phyloP scores from a whole-genome alignment of 2,797 vertebrate species.

The Passerculus sandwichensis region DNA sequence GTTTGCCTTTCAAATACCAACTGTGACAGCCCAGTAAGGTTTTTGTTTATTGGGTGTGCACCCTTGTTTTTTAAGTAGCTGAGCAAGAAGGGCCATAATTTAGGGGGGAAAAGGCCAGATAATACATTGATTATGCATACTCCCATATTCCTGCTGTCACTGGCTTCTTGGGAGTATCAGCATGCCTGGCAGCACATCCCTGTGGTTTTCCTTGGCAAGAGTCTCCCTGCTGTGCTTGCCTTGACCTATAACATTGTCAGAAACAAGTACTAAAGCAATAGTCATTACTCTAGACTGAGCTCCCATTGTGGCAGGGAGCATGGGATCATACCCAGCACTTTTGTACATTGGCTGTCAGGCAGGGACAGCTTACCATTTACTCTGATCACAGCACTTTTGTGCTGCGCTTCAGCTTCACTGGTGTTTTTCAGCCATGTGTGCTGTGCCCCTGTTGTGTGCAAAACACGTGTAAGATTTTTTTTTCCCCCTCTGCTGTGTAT shows the following conservation, averaged over 20 bases:
- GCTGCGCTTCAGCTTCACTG: background rate
- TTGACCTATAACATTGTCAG: constrained; percentile 5
- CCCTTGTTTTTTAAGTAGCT: background rate
- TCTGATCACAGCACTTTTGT: background rate
- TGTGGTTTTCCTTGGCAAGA: constrained; percentile 48
- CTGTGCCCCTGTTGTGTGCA: background rate
- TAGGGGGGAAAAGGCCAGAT: background rate
- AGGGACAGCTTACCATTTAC: background rate
- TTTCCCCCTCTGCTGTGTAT: background rate
- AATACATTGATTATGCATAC: background rate
- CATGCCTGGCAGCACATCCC: constrained; percentile 16
- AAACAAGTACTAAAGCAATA: constrained; percentile 29
- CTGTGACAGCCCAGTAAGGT: background rate
- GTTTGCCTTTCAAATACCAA: background rate
- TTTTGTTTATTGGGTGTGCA: background rate
- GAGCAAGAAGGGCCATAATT: background rate
- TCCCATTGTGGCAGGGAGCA: constrained; percentile 11
- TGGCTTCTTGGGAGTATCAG: background rate
- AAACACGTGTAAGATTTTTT: background rate
- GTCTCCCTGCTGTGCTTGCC: background rate
- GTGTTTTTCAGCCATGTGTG: background rate
- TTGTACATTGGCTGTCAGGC: background rate
- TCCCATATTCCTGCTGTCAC: background rate
- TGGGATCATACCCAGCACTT: background rate
- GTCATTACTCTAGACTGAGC: background rate